Base-by-base conservation (phyloP, 2,113 vertebrate genomes). In the Neomonachus schauinslandi region DNA sequence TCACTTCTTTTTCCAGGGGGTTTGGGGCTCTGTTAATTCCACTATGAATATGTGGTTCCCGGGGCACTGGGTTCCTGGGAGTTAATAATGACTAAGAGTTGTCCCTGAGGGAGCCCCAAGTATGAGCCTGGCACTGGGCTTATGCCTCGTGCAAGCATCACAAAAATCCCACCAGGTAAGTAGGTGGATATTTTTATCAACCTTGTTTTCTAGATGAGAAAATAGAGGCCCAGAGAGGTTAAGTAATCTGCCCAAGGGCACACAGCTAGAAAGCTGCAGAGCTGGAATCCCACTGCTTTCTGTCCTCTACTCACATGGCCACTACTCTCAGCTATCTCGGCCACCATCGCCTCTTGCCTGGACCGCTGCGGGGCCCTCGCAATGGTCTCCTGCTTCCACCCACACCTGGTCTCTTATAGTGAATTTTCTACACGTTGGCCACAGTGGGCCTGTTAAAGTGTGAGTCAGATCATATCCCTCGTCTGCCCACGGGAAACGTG, bases 221-320 rank as follows among this genome's bases (percentile, higher is more conserved):
- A 71, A 65, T 14, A 72, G 53, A 95, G 61, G 67, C 24, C 83
- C 90, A n/a, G 80, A 92, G 71, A 96, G 51, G 49, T 72, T 57
- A 65, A 77, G 59, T n/a, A 39, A 59, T 39, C 49, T 55, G 36
- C 26, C 39, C n/a, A 74, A 76, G 33, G 51, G 12, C 57, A 74
- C 89, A 85, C n/a, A 95, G 42, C 72, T 39, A 74, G 63, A 84
- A 26, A 49, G 31, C 19, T 22, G 95, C 51, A 51, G 33, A 91
- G 42, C 67, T 7, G 79, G 53, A n/a, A 46, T 55, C 59, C 33
- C 15, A 55, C 53, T 1, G 0, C 16, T 80, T 61, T 84, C 87
- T 36, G 9, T 42, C 28, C 19, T 4, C 46, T 26, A 2, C 13
- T 63, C 63, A 18, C 39, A 6, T 11, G 57, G 42, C 39, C 18